Percentiles rank a stretch among this genome's conserved stretches.
phyloP scores from a whole-genome alignment of 2,888 invertebrate species.

The Lasioglossum leucozonium region DNA sequence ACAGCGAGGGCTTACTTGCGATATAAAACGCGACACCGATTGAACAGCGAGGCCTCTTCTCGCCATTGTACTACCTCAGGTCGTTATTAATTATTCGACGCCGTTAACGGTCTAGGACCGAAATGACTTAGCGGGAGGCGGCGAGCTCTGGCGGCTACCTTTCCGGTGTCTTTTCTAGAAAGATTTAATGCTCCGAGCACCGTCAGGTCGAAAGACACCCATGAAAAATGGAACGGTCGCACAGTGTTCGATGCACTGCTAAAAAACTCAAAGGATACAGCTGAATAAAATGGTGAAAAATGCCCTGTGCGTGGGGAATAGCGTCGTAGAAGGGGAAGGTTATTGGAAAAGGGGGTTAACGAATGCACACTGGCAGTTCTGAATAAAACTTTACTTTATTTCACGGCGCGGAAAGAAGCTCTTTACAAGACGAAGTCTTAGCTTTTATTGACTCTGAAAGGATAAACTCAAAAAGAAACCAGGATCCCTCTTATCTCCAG shows the following conservation, averaged over 20 bases:
- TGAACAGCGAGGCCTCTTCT: constrained; percentile 4
- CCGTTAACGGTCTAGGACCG: constrained; percentile 1
- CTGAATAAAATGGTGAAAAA: neutral
- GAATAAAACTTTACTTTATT: too few species aligned
- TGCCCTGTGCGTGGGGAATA: too few species aligned
- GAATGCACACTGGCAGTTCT: too few species aligned
- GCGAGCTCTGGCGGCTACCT: constrained; percentile 24
- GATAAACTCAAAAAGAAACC: too few species aligned
- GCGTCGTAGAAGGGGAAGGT: too few species aligned
- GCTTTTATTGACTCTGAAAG: too few species aligned
- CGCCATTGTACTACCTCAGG: neutral
- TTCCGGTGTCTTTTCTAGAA: constrained; percentile 42
- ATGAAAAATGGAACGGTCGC: constrained; percentile 12
- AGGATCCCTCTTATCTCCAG: too few species aligned
- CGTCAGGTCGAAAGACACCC: constrained; percentile 18
- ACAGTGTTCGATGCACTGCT: neutral
- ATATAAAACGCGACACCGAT: constrained; percentile 43
- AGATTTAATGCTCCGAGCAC: constrained; percentile 45
- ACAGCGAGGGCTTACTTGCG: constrained; percentile 37
- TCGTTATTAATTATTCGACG: constrained; percentile 53
- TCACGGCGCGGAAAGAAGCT: too few species aligned
- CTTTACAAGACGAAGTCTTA: too few species aligned
- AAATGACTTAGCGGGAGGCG: neutral
- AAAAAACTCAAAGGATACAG: neutral
- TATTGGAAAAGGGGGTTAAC: too few species aligned